phyloP scores from a whole-genome alignment of 2,888 invertebrate species.

The Zeuzera pyrina region DNA sequence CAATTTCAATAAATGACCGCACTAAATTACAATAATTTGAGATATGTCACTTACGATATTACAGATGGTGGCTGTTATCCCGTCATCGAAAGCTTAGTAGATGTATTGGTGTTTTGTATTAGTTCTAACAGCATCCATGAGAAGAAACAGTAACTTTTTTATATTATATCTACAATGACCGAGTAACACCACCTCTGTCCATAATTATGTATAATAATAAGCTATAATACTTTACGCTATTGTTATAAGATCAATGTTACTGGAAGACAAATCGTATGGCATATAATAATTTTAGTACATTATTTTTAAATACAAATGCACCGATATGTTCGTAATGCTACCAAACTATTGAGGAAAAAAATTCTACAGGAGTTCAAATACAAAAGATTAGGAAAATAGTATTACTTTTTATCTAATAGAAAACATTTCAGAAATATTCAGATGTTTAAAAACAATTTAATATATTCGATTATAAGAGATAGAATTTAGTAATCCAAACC shows the following conservation, averaged over 20 bases:
- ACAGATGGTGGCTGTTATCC: slow-evolving; percentile 43
- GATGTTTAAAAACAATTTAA: slow-evolving; percentile 33
- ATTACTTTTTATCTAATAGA: slow-evolving; percentile 50
- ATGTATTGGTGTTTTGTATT: slow-evolving; percentile 2
- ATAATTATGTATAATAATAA: slow-evolving; percentile 61
- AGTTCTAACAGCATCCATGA: background rate
- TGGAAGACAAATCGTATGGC: slow-evolving; percentile 75
- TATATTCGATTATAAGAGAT: slow-evolving; percentile 16
- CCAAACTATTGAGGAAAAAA: slow-evolving; percentile 55
- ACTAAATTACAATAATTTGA: slow-evolving; percentile 71
- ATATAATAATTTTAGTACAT: slow-evolving; percentile 63
- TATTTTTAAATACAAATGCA: slow-evolving; percentile 61
- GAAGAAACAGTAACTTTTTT: background rate
- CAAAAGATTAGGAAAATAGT: slow-evolving; percentile 69
- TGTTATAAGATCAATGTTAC: slow-evolving; percentile 69
- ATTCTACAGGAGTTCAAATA: slow-evolving; percentile 51
- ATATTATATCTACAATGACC: slow-evolving; percentile 17
- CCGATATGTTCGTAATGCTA: slow-evolving; percentile 62
- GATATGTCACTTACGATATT: slow-evolving; percentile 67
- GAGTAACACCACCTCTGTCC: slow-evolving; percentile 48
- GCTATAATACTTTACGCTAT: slow-evolving; percentile 69
- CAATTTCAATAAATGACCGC: slow-evolving; percentile 70
- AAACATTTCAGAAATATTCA: slow-evolving; percentile 51
- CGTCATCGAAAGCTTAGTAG: slow-evolving; percentile 18
- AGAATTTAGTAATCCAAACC: slow-evolving; percentile 21